Conservation (phyloP, 92 coral and sea anemone species). For the Diadumene lineata region DNA sequence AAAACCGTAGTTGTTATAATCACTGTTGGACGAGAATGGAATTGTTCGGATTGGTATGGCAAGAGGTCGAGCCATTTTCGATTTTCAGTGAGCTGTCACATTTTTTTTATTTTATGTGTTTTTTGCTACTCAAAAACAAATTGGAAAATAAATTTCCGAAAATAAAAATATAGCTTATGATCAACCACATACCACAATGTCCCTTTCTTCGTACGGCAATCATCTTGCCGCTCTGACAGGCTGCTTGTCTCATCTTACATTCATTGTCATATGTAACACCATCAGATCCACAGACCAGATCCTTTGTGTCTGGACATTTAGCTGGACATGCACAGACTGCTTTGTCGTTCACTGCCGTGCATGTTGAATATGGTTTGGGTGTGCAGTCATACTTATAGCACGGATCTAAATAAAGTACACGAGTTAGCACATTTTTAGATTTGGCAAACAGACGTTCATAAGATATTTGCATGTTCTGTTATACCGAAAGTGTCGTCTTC, state of each 20-base stretch:
- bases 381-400: conserved; percentile 25
- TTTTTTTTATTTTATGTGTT: too few relatives aligned
- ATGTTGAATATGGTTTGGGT: conserved; percentile 26
- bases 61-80: conserved; percentile 10
- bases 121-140: too few relatives aligned
- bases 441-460: too few relatives aligned
- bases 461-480: too few relatives aligned
- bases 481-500: too few relatives aligned
- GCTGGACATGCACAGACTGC: conserved; percentile 30
- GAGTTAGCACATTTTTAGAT: too few relatives aligned
- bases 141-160: too few relatives aligned
- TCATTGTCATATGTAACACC: conserved; percentile 32
- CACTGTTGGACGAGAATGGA: too few relatives aligned
- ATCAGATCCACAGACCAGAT: conserved; percentile 38
- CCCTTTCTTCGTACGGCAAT: conserved; percentile 25
- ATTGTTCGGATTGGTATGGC: too few relatives aligned
- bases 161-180: not conserved
- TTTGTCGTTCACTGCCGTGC: conserved; percentile 19
- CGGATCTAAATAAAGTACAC: conserved; percentile 9
- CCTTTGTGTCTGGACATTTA: conserved; percentile 11
- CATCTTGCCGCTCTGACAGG: conserved; percentile 24
- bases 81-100: not conserved
- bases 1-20: too few relatives aligned
- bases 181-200: conserved; percentile 19
- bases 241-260: conserved; percentile 20